Conservation (phyloP, 2,113 vertebrate species). For the Leptodactylus fuscus region DNA sequence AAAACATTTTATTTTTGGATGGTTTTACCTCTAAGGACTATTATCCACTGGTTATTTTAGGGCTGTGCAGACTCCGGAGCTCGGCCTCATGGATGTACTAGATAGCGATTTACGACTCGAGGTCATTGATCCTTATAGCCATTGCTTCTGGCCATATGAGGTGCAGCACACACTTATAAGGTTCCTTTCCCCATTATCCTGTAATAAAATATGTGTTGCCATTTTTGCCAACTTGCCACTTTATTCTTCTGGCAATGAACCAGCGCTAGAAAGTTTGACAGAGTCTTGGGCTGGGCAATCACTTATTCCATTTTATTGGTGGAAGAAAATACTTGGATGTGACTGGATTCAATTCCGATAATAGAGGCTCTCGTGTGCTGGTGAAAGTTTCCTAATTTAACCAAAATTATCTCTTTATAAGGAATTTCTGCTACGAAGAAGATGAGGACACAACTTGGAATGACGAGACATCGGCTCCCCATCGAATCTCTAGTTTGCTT, state of each 20-base stretch:
- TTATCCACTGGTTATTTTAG: too few relatives aligned
- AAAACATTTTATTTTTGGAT: too few relatives aligned
- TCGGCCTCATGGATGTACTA: too few relatives aligned
- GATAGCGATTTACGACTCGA: not conserved
- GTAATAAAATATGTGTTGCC: conserved; percentile 1
- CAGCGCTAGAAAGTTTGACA: conserved; percentile 1
- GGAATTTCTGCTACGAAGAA: not conserved
- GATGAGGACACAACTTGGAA: not conserved
- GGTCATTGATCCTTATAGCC: not conserved
- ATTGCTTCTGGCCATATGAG: not conserved
- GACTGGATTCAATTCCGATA: not conserved
- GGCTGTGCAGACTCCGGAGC: too few relatives aligned
- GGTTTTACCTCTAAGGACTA: too few relatives aligned
- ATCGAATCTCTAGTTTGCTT: not conserved
- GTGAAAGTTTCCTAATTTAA: not conserved
- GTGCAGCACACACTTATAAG: not conserved
- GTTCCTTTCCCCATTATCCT: not conserved
- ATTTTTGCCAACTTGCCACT: conserved; percentile 24
- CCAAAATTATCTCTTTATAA: not conserved
- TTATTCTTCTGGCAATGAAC: conserved; percentile 13
- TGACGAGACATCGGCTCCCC: not conserved
- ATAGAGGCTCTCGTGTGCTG: not conserved
- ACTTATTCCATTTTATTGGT: not conserved
- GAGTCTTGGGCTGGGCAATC: not conserved
- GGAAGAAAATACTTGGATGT: not conserved